Percentiles rank a stretch among this genome's conserved stretches.
Conservation (phyloP, 1,140 invertebrate genomes). For the Drosophila sp. region DNA sequence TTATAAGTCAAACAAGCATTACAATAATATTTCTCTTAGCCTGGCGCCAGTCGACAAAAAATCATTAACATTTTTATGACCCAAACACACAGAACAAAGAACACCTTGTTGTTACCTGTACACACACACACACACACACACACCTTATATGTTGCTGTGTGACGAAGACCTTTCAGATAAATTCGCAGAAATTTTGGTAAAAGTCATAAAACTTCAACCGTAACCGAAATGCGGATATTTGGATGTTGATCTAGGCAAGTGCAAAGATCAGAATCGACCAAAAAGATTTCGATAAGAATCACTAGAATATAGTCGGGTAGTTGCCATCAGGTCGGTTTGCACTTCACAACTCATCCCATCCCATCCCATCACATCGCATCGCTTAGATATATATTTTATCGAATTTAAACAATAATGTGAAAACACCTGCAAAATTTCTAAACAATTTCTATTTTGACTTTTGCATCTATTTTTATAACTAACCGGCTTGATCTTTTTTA, state of each 20-base stretch:
- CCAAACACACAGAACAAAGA: conserved; percentile 71
- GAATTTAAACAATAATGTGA: conserved; percentile 36
- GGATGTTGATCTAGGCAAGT: conserved; percentile 16
- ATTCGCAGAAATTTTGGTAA: conserved; percentile 17
- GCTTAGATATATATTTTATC: not conserved
- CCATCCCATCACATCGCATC: conserved; percentile 29
- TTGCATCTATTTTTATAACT: conserved; percentile 69
- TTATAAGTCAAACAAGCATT: conserved; percentile 81
- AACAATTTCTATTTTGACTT: conserved; percentile 66
- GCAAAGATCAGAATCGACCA: conserved; percentile 12
- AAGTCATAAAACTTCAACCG: conserved; percentile 9
- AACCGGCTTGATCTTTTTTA: conserved; percentile 61
- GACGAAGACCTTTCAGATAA: conserved; percentile 14
- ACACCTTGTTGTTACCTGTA: conserved; percentile 70
- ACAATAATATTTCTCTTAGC: conserved; percentile 64
- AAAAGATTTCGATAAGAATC: not conserved
- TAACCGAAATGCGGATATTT: conserved; percentile 11
- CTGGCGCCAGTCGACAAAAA: conserved; percentile 75
- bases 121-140: conserved; percentile 21
- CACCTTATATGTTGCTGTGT: not conserved
- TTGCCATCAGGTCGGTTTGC: not conserved
- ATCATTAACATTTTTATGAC: conserved; percentile 81
- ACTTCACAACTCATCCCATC: conserved; percentile 44
- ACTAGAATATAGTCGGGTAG: not conserved
- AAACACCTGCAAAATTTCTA: conserved; percentile 54